phyloP scores from a whole-genome alignment of 2,888 invertebrate species.

The Dichetophora obliterata region DNA sequence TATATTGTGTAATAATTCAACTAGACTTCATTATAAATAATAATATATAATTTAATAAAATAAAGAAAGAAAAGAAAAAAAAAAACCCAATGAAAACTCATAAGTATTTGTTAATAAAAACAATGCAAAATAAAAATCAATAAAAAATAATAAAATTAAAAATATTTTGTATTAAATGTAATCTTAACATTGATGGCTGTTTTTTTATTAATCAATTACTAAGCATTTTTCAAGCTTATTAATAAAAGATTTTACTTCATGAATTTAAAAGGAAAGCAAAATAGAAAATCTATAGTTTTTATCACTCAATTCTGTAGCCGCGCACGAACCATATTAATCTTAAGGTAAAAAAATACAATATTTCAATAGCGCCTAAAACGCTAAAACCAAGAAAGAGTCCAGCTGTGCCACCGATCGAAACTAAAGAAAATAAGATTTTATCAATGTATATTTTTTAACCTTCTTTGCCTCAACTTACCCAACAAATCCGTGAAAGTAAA shows the following conservation, averaged over 20 bases:
- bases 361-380: slow-evolving; percentile 81
- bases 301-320: slow-evolving; percentile 50
- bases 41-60: slow-evolving; percentile 36
- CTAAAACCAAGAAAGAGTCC: slow-evolving; percentile 84
- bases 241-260: background rate
- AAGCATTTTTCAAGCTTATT: background rate
- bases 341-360: slow-evolving; percentile 80
- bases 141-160: slow-evolving; percentile 26
- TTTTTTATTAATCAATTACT: too few relatives aligned
- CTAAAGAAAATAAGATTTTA: slow-evolving; percentile 68
- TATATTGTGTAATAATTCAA: slow-evolving; percentile 45
- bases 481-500: slow-evolving; percentile 67
- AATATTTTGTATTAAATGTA: slow-evolving; percentile 24
- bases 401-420: slow-evolving; percentile 82
- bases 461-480: slow-evolving; percentile 51
- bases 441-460: background rate
- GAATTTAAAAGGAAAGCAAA: background rate
- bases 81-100: too few relatives aligned
- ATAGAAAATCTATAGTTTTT: background rate
- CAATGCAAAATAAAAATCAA: slow-evolving; percentile 8
- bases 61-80: slow-evolving; percentile 37
- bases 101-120: slow-evolving; percentile 39
- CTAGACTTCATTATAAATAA: slow-evolving; percentile 49
- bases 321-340: slow-evolving; percentile 74
- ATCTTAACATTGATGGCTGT: too few relatives aligned